Conservation (phyloP, 2,797 vertebrate genomes). For the Acridotheres tristis region DNA sequence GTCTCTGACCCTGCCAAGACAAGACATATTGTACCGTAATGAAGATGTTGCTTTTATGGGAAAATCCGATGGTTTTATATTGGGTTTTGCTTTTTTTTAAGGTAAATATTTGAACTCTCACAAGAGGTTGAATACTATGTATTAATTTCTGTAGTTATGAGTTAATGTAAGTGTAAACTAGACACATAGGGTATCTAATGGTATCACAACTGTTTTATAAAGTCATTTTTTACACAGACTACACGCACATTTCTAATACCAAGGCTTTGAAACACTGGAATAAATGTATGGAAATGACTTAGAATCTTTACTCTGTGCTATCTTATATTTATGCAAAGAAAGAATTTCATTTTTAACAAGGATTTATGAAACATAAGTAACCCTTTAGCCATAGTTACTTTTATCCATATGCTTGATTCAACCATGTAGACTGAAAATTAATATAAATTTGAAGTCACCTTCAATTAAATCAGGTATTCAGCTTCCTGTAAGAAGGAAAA, state of each 20-base stretch:
- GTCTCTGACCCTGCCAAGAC: background rate
- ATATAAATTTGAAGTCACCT: slow-evolving; percentile 1
- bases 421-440: background rate
- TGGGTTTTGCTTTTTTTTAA: background rate
- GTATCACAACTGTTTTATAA: background rate
- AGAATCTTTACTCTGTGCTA: background rate
- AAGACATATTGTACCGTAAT: background rate
- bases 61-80: background rate
- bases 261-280: background rate
- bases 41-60: background rate
- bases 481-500: background rate
- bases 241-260: background rate
- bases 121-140: background rate
- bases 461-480: background rate
- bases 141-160: background rate
- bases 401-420: background rate
- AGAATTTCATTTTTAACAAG: background rate
- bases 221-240: background rate
- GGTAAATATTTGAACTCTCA: background rate
- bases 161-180: background rate
- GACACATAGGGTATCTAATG: background rate
- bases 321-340: background rate
- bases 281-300: background rate
- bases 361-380: background rate
- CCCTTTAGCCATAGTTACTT: background rate